Evolutionary conservation across 2,797 vertebrate genomes (phyloP).

Genomic region (Sebastes trivittatus): DNA sequence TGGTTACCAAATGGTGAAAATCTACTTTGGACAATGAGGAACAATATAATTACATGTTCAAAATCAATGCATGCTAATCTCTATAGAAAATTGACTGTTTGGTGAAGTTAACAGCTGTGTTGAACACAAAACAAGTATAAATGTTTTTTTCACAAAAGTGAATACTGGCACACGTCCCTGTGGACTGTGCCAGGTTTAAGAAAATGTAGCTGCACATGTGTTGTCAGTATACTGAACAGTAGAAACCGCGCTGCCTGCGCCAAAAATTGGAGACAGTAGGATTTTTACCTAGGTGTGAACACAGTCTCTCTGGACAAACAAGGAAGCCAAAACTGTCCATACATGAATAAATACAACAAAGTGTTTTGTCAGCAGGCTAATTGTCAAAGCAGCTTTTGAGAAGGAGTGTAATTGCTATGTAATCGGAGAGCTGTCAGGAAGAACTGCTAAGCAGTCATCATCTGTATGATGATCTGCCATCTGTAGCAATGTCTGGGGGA

Average conservation of each 20-base stretch:
- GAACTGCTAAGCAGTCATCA: constrained; percentile 79
- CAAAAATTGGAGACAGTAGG: constrained; percentile 17
- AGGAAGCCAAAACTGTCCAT: constrained; percentile 55
- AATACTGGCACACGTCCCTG: constrained; percentile 30
- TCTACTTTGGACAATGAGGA: neutral
- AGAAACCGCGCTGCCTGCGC: neutral
- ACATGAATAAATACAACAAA: constrained; percentile 68
- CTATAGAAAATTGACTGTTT: neutral
- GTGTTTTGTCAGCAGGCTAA: constrained; percentile 79
- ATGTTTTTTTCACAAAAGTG: constrained; percentile 24
- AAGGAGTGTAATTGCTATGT: constrained; percentile 78
- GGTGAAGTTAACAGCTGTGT: constrained; percentile 26
- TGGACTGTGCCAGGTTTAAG: constrained; percentile 24
- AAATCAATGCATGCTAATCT: neutral
- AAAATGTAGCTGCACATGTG: constrained; percentile 5
- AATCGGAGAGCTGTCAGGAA: constrained; percentile 77
- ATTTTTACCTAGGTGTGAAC: constrained; percentile 47
- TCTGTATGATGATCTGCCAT: constrained; percentile 79
- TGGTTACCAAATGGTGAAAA: neutral
- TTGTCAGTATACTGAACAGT: neutral
- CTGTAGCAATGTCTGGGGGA: constrained; percentile 61
- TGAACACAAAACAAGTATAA: constrained; percentile 19
- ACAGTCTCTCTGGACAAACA: constrained; percentile 50
- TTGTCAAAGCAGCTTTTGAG: constrained; percentile 77
- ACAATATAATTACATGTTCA: neutral